Percentiles rank a stretch among this genome's conserved stretches.
phyloP scores from a whole-genome alignment of 2,113 vertebrate genomes.

The Callaeas wilsoni region DNA sequence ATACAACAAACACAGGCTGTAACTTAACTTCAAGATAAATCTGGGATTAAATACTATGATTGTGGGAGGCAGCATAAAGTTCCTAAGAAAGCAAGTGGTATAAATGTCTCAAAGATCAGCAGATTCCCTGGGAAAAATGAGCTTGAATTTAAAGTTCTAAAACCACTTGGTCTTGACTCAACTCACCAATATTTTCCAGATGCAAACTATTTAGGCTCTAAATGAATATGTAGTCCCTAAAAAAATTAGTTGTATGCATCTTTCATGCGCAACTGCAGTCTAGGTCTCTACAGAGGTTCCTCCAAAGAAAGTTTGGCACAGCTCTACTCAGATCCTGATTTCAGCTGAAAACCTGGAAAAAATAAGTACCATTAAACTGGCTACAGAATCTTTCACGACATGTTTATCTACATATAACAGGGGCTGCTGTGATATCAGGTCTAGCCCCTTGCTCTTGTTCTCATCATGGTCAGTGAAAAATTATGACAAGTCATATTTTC shows the following conservation, averaged over 20 bases:
- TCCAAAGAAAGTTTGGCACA: neutral
- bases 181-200: constrained; percentile 26
- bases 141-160: neutral
- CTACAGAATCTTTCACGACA: neutral
- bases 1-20: neutral
- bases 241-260: neutral
- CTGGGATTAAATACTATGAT: neutral
- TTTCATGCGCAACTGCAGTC: neutral
- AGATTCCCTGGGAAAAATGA: constrained; percentile 29
- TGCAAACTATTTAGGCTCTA: neutral
- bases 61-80: neutral
- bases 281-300: neutral
- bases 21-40: constrained; percentile 1
- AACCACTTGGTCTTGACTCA: constrained; percentile 36
- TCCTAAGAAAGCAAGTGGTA: constrained; percentile 21
- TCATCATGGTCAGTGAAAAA: neutral
- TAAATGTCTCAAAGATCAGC: constrained; percentile 45
- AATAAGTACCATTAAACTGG: neutral
- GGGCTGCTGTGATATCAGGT: neutral
- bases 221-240: neutral
- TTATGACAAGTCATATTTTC: neutral
- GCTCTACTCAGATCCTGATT: neutral
- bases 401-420: neutral
- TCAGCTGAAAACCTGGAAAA: neutral
- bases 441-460: neutral